Evolutionary conservation across 2,888 invertebrate species (phyloP).

Genomic region (Caenorhabditis sp.): DNA sequence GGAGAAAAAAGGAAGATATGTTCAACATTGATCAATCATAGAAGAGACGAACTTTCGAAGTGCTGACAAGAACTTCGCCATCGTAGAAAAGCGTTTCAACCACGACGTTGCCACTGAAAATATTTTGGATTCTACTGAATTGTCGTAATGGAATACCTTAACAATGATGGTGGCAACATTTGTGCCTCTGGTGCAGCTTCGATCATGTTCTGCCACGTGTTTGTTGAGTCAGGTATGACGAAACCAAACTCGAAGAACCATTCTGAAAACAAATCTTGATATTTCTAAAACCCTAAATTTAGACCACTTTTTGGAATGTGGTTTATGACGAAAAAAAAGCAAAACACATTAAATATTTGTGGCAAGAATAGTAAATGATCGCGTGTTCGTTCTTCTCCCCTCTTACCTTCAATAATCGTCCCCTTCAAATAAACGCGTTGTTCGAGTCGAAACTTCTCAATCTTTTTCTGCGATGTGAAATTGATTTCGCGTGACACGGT

Average conservation of each 20-base stretch:
- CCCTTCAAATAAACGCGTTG: conserved; percentile 79
- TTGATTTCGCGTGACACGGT: conserved; percentile 75
- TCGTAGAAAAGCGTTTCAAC: conserved; percentile 97
- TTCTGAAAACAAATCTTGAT: conserved; percentile 75
- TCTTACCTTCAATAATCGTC: conserved; percentile 72
- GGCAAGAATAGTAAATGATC: not conserved
- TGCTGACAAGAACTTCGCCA: conserved; percentile 89
- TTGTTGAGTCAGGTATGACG: conserved; percentile 96
- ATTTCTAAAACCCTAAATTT: too few species aligned
- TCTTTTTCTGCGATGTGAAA: conserved; percentile 80
- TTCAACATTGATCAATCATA: conserved; percentile 79
- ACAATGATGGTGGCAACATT: conserved; percentile 99
- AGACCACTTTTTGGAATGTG: conserved; percentile 9
- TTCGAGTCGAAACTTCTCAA: conserved; percentile 94
- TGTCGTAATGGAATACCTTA: too few species aligned
- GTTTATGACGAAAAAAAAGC: not conserved
- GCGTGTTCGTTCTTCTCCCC: conserved; percentile 14
- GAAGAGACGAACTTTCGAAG: conserved; percentile 91
- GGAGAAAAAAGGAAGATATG: not conserved
- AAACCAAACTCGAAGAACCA: conserved; percentile 99
- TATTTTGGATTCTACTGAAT: too few species aligned
- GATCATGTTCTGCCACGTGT: conserved; percentile 98
- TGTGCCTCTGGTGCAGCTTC: conserved; percentile 98
- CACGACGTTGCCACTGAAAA: conserved; percentile 93
- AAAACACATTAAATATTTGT: conserved; percentile 2